Evolutionary conservation across 1,140 invertebrate genomes (phyloP), one percentile per base, ranked within the genome.

Genomic region (Latrodectus geometricus): DNA sequence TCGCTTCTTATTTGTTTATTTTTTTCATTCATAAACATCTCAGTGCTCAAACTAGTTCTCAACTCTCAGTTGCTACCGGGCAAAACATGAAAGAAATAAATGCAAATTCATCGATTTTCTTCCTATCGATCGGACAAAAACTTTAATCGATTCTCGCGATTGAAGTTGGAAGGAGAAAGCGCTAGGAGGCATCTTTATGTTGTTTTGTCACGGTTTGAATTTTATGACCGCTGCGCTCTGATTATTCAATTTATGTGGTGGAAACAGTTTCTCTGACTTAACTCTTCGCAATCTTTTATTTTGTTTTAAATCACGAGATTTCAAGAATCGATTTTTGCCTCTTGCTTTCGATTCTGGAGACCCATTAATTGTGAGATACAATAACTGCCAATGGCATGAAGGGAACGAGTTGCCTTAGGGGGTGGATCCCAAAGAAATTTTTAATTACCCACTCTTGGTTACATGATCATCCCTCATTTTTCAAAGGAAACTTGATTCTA

Each of bases 41-140:
- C 35, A 35, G 35, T 35, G 35, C 35, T 35, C 35, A 1, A 35
- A 35, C 35, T 35, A 35, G 35, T 35, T 35, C 35, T 35, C 35
- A 35, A 35, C 35, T 35, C 35, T 35, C 35, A 35, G 35, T 35
- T 35, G 35, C 35, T 35, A 35, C 35, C 54, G 17, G 17, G 54
- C 54, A 61, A 61, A 61, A 61, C 54, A 61, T 17, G 54, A 61
- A 61, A 61, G 54, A 61, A 61, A 61, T 61, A 61, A 61, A 61
- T 61, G 54, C 54, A 61, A 61, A 61, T 61, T 61, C 54, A 61
- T 61, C 54, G 54, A 61, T 61, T 61, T 17, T 61, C 17, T 61
- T 17, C 17, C 17, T 17, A 61, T 61, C 54, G 54, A 61, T 61
- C 54, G 54, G 17, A 17, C 54, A 61, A 61, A 61, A 61, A 61